phyloP scores from a whole-genome alignment of 2,113 vertebrate genomes.

The Globicephala melas region DNA sequence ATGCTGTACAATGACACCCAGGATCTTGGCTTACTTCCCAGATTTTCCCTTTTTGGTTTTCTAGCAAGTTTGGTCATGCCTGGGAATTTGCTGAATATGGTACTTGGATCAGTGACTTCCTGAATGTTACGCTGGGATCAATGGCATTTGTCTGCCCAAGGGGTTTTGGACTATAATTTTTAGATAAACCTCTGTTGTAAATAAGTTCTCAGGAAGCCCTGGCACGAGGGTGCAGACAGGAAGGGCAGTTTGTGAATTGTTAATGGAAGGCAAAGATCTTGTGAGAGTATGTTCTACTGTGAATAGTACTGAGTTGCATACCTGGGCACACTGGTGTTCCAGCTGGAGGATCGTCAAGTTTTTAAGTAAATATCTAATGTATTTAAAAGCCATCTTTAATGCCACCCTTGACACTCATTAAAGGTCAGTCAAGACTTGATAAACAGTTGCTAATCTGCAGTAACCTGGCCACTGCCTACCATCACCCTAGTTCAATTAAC shows the following conservation, averaged over 20 bases:
- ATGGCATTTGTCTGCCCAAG: not conserved
- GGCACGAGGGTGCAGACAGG: not conserved
- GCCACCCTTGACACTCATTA: not conserved
- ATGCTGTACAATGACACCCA: slow-evolving; percentile 39
- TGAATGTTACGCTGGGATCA: slow-evolving; percentile 39
- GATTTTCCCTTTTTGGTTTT: slow-evolving; percentile 47
- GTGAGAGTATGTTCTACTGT: not conserved
- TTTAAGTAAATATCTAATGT: slow-evolving; percentile 11
- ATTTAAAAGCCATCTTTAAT: slow-evolving; percentile 33
- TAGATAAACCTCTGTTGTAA: not conserved
- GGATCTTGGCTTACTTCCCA: slow-evolving; percentile 53
- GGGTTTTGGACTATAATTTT: not conserved
- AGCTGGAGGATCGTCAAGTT: not conserved
- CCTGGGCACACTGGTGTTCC: not conserved
- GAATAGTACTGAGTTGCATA: slow-evolving; percentile 2
- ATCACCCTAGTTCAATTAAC: not conserved
- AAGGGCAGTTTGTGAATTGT: not conserved
- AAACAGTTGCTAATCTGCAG: not conserved
- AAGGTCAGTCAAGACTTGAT: not conserved
- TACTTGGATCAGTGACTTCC: slow-evolving; percentile 42
- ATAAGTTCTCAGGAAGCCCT: not conserved
- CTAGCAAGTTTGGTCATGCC: slow-evolving; percentile 48
- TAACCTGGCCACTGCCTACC: not conserved
- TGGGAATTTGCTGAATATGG: slow-evolving; percentile 55
- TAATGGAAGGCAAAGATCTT: not conserved